phyloP scores from a whole-genome alignment of 2,113 vertebrate genomes.

The Leptosomus discolor region DNA sequence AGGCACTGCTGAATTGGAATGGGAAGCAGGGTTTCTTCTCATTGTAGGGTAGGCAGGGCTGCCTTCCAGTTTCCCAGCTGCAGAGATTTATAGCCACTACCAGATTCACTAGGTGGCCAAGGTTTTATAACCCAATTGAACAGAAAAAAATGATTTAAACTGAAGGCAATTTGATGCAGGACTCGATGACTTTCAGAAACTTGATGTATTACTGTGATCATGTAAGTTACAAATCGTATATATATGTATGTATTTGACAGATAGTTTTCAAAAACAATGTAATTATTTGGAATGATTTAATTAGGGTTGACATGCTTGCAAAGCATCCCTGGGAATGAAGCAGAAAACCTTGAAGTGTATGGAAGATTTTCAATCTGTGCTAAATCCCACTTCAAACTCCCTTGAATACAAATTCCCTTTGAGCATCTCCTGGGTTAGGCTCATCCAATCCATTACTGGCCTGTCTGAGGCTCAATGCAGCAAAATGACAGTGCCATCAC shows the following conservation, averaged over 20 bases:
- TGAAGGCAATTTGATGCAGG: slow-evolving; percentile 42
- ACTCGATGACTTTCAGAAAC: slow-evolving; percentile 16
- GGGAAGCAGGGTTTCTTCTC: slow-evolving; percentile 49
- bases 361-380: slow-evolving; percentile 23
- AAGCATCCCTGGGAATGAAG: slow-evolving; percentile 29
- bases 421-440: not conserved
- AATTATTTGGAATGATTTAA: slow-evolving; percentile 49
- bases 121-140: slow-evolving; percentile 58
- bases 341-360: not conserved
- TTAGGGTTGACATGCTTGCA: slow-evolving; percentile 21
- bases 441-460: not conserved
- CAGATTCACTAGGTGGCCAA: slow-evolving; percentile 60
- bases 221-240: not conserved
- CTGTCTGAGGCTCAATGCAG: not conserved
- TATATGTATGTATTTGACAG: not conserved
- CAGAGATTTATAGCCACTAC: slow-evolving; percentile 60
- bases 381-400: not conserved
- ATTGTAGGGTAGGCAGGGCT: slow-evolving; percentile 63
- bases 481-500: not conserved
- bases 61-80: slow-evolving; percentile 63
- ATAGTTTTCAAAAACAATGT: not conserved
- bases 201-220: slow-evolving; percentile 16
- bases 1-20: slow-evolving; percentile 43
- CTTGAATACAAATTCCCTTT: slow-evolving; percentile 36
- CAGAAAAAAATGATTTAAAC: slow-evolving; percentile 41